A percentile compares a stretch with the other conserved stretches of the same genome.
Conservation (phyloP, 2,888 invertebrate genomes). For the Norana najaformis region DNA sequence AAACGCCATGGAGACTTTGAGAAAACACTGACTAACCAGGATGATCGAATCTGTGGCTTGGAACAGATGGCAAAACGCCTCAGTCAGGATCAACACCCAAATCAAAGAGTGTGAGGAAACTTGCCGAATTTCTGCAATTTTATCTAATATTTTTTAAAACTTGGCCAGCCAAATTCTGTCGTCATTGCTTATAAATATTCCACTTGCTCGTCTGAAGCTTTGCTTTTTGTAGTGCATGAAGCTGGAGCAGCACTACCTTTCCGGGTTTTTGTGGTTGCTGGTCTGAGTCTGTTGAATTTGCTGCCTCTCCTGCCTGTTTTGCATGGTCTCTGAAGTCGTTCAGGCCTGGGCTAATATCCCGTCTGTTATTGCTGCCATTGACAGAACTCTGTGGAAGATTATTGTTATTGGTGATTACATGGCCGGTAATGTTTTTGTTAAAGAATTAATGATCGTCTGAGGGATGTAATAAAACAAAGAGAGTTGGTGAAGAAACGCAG, state of each 20-base stretch:
- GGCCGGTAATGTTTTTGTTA: conserved; percentile 24
- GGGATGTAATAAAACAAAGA: conserved; percentile 76
- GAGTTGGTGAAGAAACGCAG: conserved; percentile 72
- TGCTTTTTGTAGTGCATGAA: not conserved
- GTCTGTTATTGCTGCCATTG: not conserved
- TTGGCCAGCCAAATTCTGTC: not conserved
- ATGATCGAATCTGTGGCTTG: conserved; percentile 84
- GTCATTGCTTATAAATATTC: not conserved
- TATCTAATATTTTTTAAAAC: not conserved
- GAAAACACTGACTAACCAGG: conserved; percentile 87
- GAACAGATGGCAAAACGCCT: conserved; percentile 80
- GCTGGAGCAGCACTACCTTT: too few species aligned
- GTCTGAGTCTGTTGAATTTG: not conserved
- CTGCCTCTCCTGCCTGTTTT: too few species aligned
- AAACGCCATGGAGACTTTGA: conserved; percentile 93
- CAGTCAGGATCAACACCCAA: conserved; percentile 78
- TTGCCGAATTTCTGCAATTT: not conserved
- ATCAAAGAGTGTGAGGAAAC: conserved; percentile 73
- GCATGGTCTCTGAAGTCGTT: not conserved
- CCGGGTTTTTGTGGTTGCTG: not conserved
- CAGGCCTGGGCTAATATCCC: not conserved
- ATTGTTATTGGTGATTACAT: not conserved
- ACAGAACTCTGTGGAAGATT: not conserved
- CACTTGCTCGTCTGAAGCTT: not conserved
- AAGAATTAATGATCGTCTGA: conserved; percentile 69